Evolutionary conservation across 1,140 invertebrate species (phyloP).

Genomic region (Ceratina australensis): DNA sequence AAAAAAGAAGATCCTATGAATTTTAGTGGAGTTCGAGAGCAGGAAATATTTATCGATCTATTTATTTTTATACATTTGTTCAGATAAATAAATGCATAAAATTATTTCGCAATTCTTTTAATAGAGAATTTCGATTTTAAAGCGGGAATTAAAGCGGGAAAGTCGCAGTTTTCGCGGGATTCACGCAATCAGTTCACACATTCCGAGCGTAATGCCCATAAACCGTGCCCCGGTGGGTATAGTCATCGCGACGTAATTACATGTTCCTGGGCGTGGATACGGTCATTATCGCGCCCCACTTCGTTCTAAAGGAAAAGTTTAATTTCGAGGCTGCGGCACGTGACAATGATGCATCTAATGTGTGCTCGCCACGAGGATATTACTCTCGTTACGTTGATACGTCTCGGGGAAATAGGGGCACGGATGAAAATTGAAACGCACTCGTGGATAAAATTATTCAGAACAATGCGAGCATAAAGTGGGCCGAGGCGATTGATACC

Average conservation of each 20-base stretch:
- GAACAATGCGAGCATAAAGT: not conserved
- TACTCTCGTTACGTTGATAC: conserved; percentile 29
- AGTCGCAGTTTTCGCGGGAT: too few relatives aligned
- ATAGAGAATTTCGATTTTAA: not conserved
- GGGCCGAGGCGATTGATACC: not conserved
- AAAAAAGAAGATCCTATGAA: too few relatives aligned
- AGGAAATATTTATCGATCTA: too few relatives aligned
- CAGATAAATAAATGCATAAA: too few relatives aligned
- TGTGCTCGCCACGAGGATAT: conserved; percentile 12
- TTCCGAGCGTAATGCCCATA: conserved; percentile 38
- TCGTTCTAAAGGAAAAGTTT: conserved; percentile 44
- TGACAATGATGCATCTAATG: conserved; percentile 47
- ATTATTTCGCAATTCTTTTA: not conserved
- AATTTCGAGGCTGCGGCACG: conserved; percentile 42
- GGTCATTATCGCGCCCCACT: conserved; percentile 43
- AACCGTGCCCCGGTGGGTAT: conserved; percentile 47
- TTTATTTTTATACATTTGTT: too few relatives aligned
- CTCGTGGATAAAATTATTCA: conserved; percentile 18
- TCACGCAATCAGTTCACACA: conserved; percentile 33
- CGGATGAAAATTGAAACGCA: conserved; percentile 31
- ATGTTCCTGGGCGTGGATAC: conserved; percentile 34
- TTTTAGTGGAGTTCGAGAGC: too few relatives aligned
- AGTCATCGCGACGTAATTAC: conserved; percentile 64
- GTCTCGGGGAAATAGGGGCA: not conserved
- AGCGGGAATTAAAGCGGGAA: not conserved